A percentile compares a stretch with the other conserved stretches of the same genome.
Evolutionary conservation across 2,113 vertebrate species (phyloP).

Genomic region (Amazona guildingii): DNA sequence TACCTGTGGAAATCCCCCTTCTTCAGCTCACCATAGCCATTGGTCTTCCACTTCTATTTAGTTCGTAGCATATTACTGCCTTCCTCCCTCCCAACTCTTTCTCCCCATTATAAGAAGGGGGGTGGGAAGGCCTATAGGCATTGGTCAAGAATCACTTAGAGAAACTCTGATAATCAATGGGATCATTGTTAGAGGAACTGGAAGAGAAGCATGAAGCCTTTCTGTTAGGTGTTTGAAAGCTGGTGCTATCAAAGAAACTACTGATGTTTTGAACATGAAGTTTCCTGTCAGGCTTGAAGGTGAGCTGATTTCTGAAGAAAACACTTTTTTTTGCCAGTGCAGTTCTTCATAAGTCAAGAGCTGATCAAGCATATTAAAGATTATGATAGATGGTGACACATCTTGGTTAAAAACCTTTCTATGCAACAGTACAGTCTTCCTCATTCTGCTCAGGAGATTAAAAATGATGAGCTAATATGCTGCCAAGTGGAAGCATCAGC

Average conservation of each 20-base stretch:
- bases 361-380: neutral
- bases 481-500: neutral
- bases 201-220: neutral
- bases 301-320: neutral
- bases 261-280: neutral
- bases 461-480: conserved; percentile 25
- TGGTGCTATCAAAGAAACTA: neutral
- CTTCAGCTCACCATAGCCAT: neutral
- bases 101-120: neutral
- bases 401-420: conserved; percentile 27
- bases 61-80: neutral
- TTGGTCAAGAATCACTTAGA: neutral
- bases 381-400: neutral
- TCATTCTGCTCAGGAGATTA: neutral
- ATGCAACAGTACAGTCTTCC: neutral
- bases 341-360: neutral
- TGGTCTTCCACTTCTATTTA: neutral
- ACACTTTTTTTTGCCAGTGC: neutral
- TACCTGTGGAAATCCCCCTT: neutral
- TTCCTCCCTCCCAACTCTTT: neutral
- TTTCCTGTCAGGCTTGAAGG: neutral
- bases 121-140: neutral
- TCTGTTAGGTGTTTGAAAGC: neutral
- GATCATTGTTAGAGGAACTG: neutral
- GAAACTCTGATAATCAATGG: neutral